Percentiles rank a stretch among this genome's conserved stretches.
Conservation (phyloP, 2,888 invertebrate genomes). For the Rhamphomyia laevipes region DNA sequence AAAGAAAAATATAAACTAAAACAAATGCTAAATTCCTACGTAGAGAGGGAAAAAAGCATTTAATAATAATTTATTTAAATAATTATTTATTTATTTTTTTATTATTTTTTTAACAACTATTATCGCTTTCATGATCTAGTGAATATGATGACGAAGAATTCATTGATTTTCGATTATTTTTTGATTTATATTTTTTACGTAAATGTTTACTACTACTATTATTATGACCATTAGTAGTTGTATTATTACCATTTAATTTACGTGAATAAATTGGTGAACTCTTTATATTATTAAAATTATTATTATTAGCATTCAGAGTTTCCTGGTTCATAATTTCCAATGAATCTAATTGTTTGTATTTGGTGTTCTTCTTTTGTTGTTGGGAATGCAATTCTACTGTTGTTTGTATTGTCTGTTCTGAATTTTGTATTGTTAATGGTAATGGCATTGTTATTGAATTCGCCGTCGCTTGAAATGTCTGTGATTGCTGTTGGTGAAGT, state of each 20-base stretch:
- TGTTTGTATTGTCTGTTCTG: neutral
- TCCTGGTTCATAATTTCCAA: neutral
- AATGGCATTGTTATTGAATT: neutral
- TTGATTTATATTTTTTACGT: conserved; percentile 1
- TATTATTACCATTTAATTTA: neutral
- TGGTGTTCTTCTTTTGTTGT: neutral
- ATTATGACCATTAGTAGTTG: neutral
- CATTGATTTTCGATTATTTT: neutral
- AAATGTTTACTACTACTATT: neutral
- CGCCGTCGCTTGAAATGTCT: neutral
- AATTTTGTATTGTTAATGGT: neutral
- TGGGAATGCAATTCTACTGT: neutral
- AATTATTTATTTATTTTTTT: too few species aligned
- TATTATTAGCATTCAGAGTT: neutral
- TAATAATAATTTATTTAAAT: too few species aligned
- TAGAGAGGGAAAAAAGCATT: too few species aligned
- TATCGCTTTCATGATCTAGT: neutral
- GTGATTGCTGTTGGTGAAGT: neutral
- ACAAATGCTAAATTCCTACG: too few species aligned
- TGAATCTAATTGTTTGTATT: neutral
- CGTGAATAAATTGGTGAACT: neutral
- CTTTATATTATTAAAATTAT: neutral
- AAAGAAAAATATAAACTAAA: too few species aligned
- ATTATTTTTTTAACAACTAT: neutral
- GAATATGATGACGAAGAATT: neutral